phyloP scores from a whole-genome alignment of 2,888 invertebrate genomes.

The Papilio demoleus region DNA sequence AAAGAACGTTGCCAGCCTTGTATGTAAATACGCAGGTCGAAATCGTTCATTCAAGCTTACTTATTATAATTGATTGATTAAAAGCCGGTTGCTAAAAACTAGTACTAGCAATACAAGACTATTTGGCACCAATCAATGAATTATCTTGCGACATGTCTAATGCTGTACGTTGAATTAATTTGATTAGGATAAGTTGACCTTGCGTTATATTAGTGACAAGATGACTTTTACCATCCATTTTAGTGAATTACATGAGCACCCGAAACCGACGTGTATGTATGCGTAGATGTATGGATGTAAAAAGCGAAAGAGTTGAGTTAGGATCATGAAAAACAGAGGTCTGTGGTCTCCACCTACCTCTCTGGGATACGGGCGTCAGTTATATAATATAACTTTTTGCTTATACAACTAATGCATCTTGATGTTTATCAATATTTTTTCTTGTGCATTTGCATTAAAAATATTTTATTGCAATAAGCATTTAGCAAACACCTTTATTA shows the following conservation, averaged over 20 bases:
- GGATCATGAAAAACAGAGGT: no score
- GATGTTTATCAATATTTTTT: no score
- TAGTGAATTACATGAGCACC: no score
- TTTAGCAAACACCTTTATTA: background rate
- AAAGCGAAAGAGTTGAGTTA: no score
- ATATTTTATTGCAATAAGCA: background rate
- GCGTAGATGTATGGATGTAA: no score
- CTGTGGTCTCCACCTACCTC: no score
- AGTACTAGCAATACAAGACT: slow-evolving; percentile 2
- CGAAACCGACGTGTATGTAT: no score
- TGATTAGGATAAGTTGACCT: background rate
- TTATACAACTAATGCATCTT: no score
- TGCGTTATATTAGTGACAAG: background rate
- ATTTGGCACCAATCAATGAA: background rate
- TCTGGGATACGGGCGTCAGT: no score
- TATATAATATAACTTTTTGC: no score
- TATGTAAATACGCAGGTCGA: background rate
- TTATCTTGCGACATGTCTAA: background rate
- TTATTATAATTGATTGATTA: slow-evolving; percentile 1
- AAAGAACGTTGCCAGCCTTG: background rate
- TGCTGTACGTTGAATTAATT: background rate
- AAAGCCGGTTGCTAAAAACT: background rate
- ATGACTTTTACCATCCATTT: background rate
- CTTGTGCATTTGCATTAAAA: no score
- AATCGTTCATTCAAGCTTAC: background rate